These are phyloP conservation scores for Drosophila seguyi DNA, from an alignment of 1,140 invertebrate genomes.

Conservation along the genomic window DNA sequence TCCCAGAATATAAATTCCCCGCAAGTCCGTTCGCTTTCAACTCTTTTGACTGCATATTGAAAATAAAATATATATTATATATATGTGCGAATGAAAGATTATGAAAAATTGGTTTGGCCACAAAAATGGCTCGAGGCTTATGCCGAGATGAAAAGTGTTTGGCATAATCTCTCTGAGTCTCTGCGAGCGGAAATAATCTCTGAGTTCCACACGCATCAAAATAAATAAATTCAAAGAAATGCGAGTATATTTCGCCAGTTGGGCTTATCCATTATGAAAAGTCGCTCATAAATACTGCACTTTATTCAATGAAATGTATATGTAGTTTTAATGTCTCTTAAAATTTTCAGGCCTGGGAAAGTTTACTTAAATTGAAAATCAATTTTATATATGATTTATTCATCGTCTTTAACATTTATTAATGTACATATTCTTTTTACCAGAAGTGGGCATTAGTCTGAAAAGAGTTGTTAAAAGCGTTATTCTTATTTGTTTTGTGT, in stretches of 20 bases:
- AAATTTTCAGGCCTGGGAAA: no score
- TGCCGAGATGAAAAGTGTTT: constrained; percentile 39
- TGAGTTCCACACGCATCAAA: constrained; percentile 15
- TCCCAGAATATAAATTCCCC: constrained; percentile 26
- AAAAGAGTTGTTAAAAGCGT: no score
- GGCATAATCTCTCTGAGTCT: constrained; percentile 43
- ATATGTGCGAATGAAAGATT: constrained; percentile 24
- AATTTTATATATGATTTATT: neutral
- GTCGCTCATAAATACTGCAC: constrained; percentile 33
- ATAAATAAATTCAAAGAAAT: constrained; percentile 29
- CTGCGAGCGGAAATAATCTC: constrained; percentile 38
- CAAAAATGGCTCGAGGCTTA: constrained; percentile 30
- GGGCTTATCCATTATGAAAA: constrained; percentile 28
- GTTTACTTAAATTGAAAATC: neutral
- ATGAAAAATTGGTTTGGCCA: constrained; percentile 43
- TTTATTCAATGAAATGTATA: constrained; percentile 20
- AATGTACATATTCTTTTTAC: no score
- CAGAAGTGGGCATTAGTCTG: no score
- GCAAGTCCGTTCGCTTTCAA: constrained; percentile 19
- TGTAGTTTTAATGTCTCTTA: neutral
- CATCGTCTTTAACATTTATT: neutral
- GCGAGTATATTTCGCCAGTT: constrained; percentile 9
- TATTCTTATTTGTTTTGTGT: neutral
- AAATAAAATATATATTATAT: constrained; percentile 22
- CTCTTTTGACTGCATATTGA: constrained; percentile 42